phyloP scores from a whole-genome alignment of 2,113 vertebrate species.

The Erythrolamprus reginae region DNA sequence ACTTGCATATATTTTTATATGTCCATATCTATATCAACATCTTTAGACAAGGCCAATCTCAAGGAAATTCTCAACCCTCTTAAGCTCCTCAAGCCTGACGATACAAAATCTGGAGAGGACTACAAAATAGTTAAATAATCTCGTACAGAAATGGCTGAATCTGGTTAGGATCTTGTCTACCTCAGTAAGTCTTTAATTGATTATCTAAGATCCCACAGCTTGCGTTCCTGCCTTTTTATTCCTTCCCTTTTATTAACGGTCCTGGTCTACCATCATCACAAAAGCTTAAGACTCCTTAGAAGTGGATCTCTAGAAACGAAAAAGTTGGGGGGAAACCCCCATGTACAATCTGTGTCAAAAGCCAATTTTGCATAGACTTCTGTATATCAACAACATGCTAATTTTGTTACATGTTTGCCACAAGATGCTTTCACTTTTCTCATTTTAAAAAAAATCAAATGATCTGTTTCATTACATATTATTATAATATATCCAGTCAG shows the following conservation, averaged over 20 bases:
- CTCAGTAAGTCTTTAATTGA: neutral
- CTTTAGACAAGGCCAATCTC: neutral
- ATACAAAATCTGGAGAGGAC: neutral
- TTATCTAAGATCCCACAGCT: neutral
- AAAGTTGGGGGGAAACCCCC: neutral
- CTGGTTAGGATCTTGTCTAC: neutral
- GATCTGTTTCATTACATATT: neutral
- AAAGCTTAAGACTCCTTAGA: neutral
- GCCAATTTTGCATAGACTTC: neutral
- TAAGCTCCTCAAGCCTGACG: neutral
- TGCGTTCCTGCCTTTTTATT: neutral
- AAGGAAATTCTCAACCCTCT: neutral
- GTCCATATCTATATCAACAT: neutral
- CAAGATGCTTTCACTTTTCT: neutral
- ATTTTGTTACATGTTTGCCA: neutral
- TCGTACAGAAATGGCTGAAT: neutral
- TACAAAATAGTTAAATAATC: neutral
- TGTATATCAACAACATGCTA: neutral
- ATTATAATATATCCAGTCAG: constrained; percentile 1
- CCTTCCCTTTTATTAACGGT: neutral
- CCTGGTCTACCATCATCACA: neutral
- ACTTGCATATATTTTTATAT: neutral
- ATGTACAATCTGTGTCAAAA: neutral
- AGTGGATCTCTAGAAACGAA: neutral
- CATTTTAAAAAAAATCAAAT: neutral